phyloP scores from a whole-genome alignment of 2,113 vertebrate genomes.

The Australoheros scitulus region DNA sequence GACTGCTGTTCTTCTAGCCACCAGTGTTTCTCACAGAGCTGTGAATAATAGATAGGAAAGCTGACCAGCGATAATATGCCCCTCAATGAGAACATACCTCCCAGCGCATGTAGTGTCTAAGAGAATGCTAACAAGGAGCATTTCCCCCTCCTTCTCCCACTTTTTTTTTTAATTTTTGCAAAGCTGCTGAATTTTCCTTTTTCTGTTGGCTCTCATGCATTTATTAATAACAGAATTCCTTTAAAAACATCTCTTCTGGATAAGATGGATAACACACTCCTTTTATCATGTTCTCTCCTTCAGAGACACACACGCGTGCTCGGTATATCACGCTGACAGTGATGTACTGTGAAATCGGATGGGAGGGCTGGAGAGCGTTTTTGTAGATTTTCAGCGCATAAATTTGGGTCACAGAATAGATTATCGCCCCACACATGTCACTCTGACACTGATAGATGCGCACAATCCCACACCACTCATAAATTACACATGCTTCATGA shows the following conservation, averaged over 20 bases:
- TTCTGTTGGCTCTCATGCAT: slow-evolving; percentile 75
- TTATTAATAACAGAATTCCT: slow-evolving; percentile 77
- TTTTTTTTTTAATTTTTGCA: slow-evolving; percentile 57
- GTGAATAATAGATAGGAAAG: slow-evolving; percentile 75
- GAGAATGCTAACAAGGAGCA: slow-evolving; percentile 65
- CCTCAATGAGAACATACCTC: slow-evolving; percentile 66
- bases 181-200: slow-evolving; percentile 69
- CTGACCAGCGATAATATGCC: slow-evolving; percentile 73
- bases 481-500: slow-evolving; percentile 63
- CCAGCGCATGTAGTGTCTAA: slow-evolving; percentile 50
- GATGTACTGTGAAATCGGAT: slow-evolving; percentile 76
- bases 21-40: slow-evolving; percentile 69
- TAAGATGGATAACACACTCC: slow-evolving; percentile 73
- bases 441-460: slow-evolving; percentile 64
- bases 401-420: slow-evolving; percentile 79
- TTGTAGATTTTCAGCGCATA: slow-evolving; percentile 71
- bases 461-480: slow-evolving; percentile 58
- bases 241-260: slow-evolving; percentile 77
- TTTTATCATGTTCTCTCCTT: slow-evolving; percentile 65
- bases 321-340: slow-evolving; percentile 65
- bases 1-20: slow-evolving; percentile 72
- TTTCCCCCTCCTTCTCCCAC: neutral
- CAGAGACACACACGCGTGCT: neutral
- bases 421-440: slow-evolving; percentile 70
- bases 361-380: slow-evolving; percentile 62